Evolutionary conservation across 2,113 vertebrate species (phyloP).

Genomic region (Bos indicus): DNA sequence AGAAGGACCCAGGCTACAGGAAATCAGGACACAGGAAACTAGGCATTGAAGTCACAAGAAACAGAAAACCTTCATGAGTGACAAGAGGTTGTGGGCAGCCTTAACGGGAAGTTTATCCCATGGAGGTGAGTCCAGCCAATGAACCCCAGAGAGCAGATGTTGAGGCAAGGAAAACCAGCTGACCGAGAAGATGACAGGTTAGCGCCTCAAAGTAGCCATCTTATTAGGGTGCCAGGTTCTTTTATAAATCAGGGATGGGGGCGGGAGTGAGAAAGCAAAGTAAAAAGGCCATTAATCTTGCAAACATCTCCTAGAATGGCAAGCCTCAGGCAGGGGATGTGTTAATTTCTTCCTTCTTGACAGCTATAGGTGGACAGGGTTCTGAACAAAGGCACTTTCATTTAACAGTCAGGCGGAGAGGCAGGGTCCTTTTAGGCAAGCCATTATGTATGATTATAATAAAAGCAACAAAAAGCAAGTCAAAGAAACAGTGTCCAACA

Average conservation of each 20-base stretch:
- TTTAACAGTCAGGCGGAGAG: neutral
- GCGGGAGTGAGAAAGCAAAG: neutral
- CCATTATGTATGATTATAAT: neutral
- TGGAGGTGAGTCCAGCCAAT: neutral
- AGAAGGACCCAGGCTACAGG: neutral
- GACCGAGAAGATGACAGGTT: neutral
- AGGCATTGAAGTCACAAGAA: neutral
- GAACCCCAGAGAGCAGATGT: neutral
- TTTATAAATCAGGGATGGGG: neutral
- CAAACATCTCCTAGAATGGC: neutral
- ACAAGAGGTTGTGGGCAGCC: neutral
- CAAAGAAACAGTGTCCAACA: neutral
- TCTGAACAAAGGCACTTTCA: neutral
- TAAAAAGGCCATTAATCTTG: neutral
- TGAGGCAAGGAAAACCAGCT: neutral
- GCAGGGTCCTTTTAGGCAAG: neutral
- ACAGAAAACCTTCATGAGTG: neutral
- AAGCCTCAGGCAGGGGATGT: neutral
- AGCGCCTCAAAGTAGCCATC: neutral
- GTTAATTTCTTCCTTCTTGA: neutral
- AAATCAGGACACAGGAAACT: neutral
- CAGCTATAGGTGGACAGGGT: neutral
- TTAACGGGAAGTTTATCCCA: neutral
- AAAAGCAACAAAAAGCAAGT: neutral
- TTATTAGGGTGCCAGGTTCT: neutral